Base-by-base conservation (phyloP, 2,113 vertebrate genomes). In the Columba janthina region DNA sequence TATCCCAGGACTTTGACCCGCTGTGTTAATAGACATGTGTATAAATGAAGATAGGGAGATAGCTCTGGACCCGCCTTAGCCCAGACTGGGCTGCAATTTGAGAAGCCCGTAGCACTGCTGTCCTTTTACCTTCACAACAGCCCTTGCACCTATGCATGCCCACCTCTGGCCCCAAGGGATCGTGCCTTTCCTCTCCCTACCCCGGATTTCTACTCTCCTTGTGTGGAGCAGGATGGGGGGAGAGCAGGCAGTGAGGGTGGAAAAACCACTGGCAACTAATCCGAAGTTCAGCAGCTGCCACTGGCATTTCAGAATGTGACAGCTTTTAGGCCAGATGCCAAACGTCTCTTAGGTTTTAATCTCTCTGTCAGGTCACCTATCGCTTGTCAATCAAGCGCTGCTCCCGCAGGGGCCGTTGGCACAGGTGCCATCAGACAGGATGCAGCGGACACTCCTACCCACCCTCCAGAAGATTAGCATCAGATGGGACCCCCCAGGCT, bases 231-330 rank as follows among this genome's bases (percentile, higher is more conserved):
- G 57, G n/a, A 54, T 0, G 11, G 8, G 38, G 20, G 26, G 14
- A 71, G 42, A 56, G 48, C 69, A 44, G 21, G 46, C 1, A 2
- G 46, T 5, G 66, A 81, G 77, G 84, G 25, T 53, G 64, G 48
- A 81, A 66, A 66, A 93, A 91, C 75, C 87, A 0, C 96, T 96
- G 97, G 97, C 93, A 91, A 9, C 50, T 67, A 75, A 91, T 95
- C 62, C 97, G 97, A 8, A 94, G 97, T 95, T 87, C 16, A 90
- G 90, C 97, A 97, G 96, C 97, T 97, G 97, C 93, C 66, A 3
- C 76, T 14, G 88, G 93, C 67, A 8, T 62, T 80, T 90, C 89
- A 72, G 92, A 76, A 60, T 3, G 56, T 76, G 89, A 97, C 67
- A 2, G 95, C 78, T 95, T 60, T 64, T 28, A 32, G 97, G 97